These are phyloP conservation scores for Orchesella flavescens DNA, from an alignment of 2,888 invertebrate genomes.

Conservation along the genomic window DNA sequence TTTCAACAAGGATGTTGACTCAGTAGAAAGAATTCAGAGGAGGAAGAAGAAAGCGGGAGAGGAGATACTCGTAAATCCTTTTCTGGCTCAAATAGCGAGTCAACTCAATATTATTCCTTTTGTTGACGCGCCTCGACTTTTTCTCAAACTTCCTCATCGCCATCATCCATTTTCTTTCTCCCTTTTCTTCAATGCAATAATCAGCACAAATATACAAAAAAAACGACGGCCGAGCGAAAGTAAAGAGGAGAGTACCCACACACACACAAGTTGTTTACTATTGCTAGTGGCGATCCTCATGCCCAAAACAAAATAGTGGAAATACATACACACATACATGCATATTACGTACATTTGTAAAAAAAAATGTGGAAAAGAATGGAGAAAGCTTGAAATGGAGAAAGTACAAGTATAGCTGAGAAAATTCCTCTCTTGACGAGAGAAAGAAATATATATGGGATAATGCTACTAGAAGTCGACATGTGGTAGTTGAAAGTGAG, in stretches of 20 bases:
- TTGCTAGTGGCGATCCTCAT: constrained; percentile 43
- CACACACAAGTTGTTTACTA: constrained; percentile 39
- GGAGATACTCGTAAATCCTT: background rate
- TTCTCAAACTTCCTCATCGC: no score
- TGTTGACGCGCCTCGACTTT: no score
- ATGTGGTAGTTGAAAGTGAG: constrained; percentile 44
- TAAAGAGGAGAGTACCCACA: background rate
- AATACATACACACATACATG: constrained; percentile 25
- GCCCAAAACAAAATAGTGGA: constrained; percentile 17
- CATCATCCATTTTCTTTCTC: no score
- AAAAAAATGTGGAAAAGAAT: background rate
- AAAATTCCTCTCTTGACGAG: constrained; percentile 33
- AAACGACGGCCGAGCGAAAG: background rate
- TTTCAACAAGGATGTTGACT: background rate
- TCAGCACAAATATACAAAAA: constrained; percentile 5
- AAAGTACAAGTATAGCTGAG: background rate
- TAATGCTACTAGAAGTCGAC: constrained; percentile 42
- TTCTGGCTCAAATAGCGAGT: background rate
- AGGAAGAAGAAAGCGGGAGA: background rate
- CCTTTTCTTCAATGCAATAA: background rate
- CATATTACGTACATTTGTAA: constrained; percentile 14
- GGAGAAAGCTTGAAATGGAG: constrained; percentile 1
- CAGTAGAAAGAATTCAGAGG: background rate
- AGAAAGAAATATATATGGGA: constrained; percentile 23
- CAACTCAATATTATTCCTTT: constrained; percentile 15